Base-by-base conservation (phyloP, 2,113 vertebrate species). In the Pipa parva region DNA sequence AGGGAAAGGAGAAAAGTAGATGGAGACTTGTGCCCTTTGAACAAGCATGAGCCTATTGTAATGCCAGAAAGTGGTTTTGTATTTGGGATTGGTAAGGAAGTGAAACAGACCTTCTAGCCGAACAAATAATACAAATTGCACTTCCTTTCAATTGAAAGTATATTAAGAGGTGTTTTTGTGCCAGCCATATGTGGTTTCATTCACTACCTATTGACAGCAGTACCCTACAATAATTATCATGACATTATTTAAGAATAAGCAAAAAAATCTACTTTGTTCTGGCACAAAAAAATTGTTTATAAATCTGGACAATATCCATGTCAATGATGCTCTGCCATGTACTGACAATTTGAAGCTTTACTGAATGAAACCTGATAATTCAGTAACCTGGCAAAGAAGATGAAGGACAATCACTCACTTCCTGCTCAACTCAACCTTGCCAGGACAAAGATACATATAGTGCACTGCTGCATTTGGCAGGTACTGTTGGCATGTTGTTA, bases 171-270 rank as follows among this genome's bases (percentile, higher is more conserved):
- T 74, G 79, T 72, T 57, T 66, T 21, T 80, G 82, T 83, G 81
- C 80, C 84, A 85, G 80, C 64, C 78, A 76, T 78, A 24, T 87
- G 86, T 80, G 86, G 89, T 90, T 91, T 87, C 79, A 88, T 88
- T 92, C 87, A 80, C 82, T 87, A 82, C 76, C 81, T 91, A 91
- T 92, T 92, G 86, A 88, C 83, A 87, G 75, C 88, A 81, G 77
- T 79, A 77, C 62, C 65, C 72, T 17, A 29, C 22, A 59, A 17
- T 58, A 36, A 50, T 59, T 29, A 58, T 67, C 48, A 29, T 46
- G 58, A 59, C 50, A 36, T 46, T 37, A 22, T 21, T 49, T 10
- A 33, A 29, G 55, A 25, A 50, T 33, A 28, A n/a, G 25, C 20
- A 55, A 67, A 21, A 24, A 37, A 36, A 50, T 21, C 46, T 24